phyloP scores from a whole-genome alignment of 2,113 vertebrate genomes.

The Myrmecophaga tridactyla region DNA sequence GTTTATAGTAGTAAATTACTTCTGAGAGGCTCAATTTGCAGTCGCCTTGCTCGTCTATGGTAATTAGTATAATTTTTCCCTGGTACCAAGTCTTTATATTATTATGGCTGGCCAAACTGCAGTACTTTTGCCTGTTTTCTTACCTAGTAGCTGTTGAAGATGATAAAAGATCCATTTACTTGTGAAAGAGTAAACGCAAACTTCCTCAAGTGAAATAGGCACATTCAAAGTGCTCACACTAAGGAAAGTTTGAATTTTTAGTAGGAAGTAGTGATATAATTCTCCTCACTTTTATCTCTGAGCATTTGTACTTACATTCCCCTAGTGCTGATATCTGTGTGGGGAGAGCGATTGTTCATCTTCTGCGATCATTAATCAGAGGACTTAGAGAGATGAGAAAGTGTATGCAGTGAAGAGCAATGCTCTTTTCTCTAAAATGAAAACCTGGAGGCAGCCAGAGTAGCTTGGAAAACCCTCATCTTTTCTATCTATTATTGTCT shows the following conservation, averaged over 20 bases:
- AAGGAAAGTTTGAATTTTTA: neutral
- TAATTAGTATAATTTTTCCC: constrained; percentile 29
- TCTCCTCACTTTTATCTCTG: neutral
- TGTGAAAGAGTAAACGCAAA: neutral
- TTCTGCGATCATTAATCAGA: neutral
- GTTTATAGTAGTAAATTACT: constrained; percentile 23
- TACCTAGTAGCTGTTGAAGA: neutral
- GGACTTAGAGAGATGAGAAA: neutral
- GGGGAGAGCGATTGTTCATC: neutral
- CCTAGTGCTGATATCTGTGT: neutral
- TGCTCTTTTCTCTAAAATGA: neutral
- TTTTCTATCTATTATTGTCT: neutral
- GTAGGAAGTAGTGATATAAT: neutral
- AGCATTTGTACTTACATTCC: neutral
- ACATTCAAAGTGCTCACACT: neutral
- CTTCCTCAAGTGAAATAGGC: neutral
- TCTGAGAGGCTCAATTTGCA: constrained; percentile 29
- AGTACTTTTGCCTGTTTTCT: neutral
- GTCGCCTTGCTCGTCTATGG: neutral
- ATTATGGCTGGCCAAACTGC: neutral
- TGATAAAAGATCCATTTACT: constrained; percentile 24
- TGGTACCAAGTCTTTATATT: neutral
- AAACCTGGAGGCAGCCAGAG: neutral
- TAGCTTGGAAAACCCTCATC: neutral
- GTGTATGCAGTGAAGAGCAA: rapidly evolving